Percentiles rank a stretch among this genome's conserved stretches.
These are phyloP conservation scores for Cyrtonyx montezumae DNA, from an alignment of 2,113 vertebrate genomes.

Conservation along the genomic window DNA sequence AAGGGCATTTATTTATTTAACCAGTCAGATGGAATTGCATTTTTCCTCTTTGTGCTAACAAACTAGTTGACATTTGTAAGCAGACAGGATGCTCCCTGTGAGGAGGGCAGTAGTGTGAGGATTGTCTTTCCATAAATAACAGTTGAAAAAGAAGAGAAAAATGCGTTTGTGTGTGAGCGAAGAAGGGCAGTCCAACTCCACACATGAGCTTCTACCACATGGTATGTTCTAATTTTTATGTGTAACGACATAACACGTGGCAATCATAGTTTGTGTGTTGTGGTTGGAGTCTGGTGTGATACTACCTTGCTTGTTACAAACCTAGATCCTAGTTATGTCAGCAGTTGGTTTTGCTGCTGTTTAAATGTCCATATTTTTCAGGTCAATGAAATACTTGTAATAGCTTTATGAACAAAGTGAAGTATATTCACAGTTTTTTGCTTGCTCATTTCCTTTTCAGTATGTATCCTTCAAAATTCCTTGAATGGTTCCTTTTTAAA, in stretches of 20 bases:
- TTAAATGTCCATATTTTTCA: neutral
- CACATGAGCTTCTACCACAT: neutral
- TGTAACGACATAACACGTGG: neutral
- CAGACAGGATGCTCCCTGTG: conserved; percentile 40
- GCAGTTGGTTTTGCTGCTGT: neutral
- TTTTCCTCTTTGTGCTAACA: conserved; percentile 39
- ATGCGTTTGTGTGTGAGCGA: neutral
- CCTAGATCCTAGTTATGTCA: neutral
- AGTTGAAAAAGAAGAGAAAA: neutral
- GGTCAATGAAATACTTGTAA: neutral
- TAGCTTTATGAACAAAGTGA: neutral
- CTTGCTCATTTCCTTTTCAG: neutral
- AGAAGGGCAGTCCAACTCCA: neutral
- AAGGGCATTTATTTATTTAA: conserved; percentile 75
- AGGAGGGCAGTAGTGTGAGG: conserved; percentile 1
- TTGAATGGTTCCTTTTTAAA: neutral
- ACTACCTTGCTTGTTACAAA: neutral
- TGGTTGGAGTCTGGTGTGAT: neutral
- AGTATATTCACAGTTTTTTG: neutral
- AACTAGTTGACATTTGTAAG: conserved; percentile 22
- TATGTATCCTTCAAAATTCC: neutral
- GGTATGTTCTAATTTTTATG: neutral
- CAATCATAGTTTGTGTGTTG: neutral
- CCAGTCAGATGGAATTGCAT: conserved; percentile 41
- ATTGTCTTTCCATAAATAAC: conserved; percentile 23